Evolutionary conservation across 1,140 invertebrate genomes (phyloP), one percentile per base, ranked within the genome.

Genomic region (Drosophila azteca): DNA sequence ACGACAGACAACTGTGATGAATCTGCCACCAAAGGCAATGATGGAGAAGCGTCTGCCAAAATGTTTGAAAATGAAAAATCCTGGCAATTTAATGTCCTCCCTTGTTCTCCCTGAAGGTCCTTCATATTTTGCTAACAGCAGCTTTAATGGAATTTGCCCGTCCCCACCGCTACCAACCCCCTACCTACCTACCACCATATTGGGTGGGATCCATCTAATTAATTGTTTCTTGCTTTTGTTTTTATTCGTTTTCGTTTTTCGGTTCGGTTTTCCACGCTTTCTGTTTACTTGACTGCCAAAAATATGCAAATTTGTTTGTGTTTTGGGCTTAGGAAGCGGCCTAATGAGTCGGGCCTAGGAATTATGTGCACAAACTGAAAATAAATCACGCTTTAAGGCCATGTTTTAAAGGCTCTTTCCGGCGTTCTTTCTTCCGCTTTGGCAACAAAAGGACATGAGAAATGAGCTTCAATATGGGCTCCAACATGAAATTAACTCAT

Each of bases 401-500:
- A 29, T 70, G 24, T 70, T 72, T 69, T 78, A 44, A 44, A 39
- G 64, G 70, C 7, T 41, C 35, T 57, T 67, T 1, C 11, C 3
- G 35, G 35, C 35, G 35, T 2, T 71, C 51, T 43, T 44, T 63
- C 26, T 60, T 54, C 6, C 45, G 45, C 35, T 68, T 35, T 26
- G 63, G 58, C 51, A 76, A 69, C 66, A 61, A 60, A 78, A 46
- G 50, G 52, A 64, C 60, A 66, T 85, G 65, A 87, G 58, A 85
- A 85, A 85, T 78, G 82, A 55, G 57, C 26, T 52, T 61, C 61
- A 78, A 64, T 77, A 77, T 87, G 35, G 59, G 69, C 61, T 46
- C 74, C 72, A 70, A 87, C 81, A 77, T 84, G 60, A 87, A 87
- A 84, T 84, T 81, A 84, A 84, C 81, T 87, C 82, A 84, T 84